These are phyloP conservation scores for Notolabrus celidotus DNA, from an alignment of 2,797 vertebrate species.

Conservation along the genomic window DNA sequence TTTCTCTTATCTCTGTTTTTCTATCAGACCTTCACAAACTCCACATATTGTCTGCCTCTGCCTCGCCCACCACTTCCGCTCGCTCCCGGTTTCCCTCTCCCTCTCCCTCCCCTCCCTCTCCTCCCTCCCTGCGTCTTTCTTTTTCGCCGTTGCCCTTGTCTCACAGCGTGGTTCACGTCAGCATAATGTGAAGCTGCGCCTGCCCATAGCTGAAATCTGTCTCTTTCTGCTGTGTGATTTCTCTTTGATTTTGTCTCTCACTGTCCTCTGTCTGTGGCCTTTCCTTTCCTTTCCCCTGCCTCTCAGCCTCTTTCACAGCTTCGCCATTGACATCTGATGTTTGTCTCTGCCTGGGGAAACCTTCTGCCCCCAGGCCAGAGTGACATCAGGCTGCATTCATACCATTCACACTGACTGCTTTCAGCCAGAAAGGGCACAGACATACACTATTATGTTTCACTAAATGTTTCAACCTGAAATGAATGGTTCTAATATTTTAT, in stretches of 20 bases:
- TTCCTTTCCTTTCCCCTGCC: slow-evolving; percentile 10
- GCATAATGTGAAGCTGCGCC: slow-evolving; percentile 59
- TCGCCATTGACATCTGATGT: slow-evolving; percentile 12
- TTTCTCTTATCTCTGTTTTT: slow-evolving; percentile 58
- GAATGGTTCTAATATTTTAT: neutral
- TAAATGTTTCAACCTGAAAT: neutral
- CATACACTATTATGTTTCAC: neutral
- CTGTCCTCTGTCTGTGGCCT: slow-evolving; percentile 9
- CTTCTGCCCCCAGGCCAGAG: neutral
- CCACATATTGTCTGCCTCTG: slow-evolving; percentile 67
- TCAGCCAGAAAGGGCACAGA: slow-evolving; percentile 15
- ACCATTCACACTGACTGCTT: slow-evolving; percentile 1
- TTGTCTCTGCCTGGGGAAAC: slow-evolving; percentile 14
- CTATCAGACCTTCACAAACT: slow-evolving; percentile 63
- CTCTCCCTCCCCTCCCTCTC: no score
- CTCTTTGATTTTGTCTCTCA: slow-evolving; percentile 21
- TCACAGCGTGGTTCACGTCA: slow-evolving; percentile 64
- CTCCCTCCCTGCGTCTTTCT: slow-evolving; percentile 37
- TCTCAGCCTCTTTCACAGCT: slow-evolving; percentile 15
- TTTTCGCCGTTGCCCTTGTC: slow-evolving; percentile 52
- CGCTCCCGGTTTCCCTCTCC: slow-evolving; percentile 50
- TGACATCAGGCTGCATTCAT: slow-evolving; percentile 19
- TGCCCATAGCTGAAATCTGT: slow-evolving; percentile 39
- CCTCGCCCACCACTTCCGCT: slow-evolving; percentile 80
- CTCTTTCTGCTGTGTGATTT: slow-evolving; percentile 25